Evolutionary conservation across 2,888 invertebrate species (phyloP).

Genomic region (Euspilapteryx auroguttella): DNA sequence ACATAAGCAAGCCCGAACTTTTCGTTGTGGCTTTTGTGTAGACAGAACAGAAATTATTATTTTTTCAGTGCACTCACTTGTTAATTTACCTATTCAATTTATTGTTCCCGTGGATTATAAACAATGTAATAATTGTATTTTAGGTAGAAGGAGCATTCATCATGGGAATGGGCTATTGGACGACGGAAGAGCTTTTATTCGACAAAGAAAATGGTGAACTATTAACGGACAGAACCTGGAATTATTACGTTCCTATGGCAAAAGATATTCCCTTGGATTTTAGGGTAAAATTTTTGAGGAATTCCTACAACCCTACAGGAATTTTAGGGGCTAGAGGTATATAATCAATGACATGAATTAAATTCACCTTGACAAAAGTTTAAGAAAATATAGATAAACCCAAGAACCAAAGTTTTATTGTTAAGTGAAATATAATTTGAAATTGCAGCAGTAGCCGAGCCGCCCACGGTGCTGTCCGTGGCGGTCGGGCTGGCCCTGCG

Average conservation of each 20-base stretch:
- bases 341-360: background rate
- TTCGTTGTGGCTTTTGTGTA: too few relatives aligned
- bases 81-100: too few relatives aligned
- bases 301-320: constrained; percentile 49
- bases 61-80: too few relatives aligned
- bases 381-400: too few relatives aligned
- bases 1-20: too few relatives aligned
- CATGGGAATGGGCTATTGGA: constrained; percentile 62
- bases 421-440: background rate
- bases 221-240: constrained; percentile 65
- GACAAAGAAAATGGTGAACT: constrained; percentile 52
- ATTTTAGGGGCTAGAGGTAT: constrained; percentile 60
- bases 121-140: too few relatives aligned
- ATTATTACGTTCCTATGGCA: constrained; percentile 58
- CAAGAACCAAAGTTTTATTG: too few relatives aligned
- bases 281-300: constrained; percentile 48
- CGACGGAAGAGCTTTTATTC: constrained; percentile 57
- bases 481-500: background rate
- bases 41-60: too few relatives aligned
- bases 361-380: background rate
- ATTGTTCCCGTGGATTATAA: too few relatives aligned
- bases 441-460: constrained; percentile 1
- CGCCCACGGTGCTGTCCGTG: background rate
- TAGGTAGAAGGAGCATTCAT: constrained; percentile 59
- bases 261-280: constrained; percentile 65